Evolutionary conservation across 2,113 vertebrate species (phyloP), one percentile per base, ranked within the genome.

Genomic region (Balaenoptera acutorostrata): DNA sequence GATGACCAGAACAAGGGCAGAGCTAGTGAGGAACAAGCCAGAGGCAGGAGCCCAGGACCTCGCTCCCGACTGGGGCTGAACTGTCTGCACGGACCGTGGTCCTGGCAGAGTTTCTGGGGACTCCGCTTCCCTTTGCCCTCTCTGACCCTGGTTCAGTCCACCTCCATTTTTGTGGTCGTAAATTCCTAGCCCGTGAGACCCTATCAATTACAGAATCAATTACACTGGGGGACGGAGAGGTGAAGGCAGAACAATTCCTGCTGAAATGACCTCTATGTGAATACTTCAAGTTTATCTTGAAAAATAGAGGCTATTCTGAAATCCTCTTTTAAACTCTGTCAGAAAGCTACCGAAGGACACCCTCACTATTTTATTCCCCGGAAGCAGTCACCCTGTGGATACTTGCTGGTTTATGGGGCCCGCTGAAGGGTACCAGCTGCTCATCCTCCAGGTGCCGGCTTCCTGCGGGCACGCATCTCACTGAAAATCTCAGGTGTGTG

Each of bases 61-160:
- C 3, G 10, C 29, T n/a, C 61, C 14, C 8, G 6, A 49, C 2
- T 3, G 0, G 27, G 49, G 12, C 23, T 7, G 29, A 0, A 4
- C 4, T 8, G 8, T 17, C 29, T 0, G 2, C 0, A 0, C 2
- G 0, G 14, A 23, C 15, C 2, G 4, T 2, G 4, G n/a, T 20
- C 18, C 33, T 6, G 9, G 74, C 2, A 7, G 6, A 12, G 59
- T 12, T 6, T 49, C 61, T 14, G 1, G 5, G n/a, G 20, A 27
- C 41, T 78, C 71, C 1, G 20, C 23, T 10, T 14, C 33, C 29
- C 3, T 8, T 23, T 21, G 25, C 44, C 52, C 15, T 25, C 27
- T 44, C 20, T 25, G 9, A 23, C 33, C 12, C 44, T 36, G 18
- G 5, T 39, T 27, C 27, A 36, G 17, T 23, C 59, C 6, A 1